These are phyloP conservation scores for Adelosebastes latens DNA, from an alignment of 2,797 vertebrate genomes.

Conservation along the genomic window DNA sequence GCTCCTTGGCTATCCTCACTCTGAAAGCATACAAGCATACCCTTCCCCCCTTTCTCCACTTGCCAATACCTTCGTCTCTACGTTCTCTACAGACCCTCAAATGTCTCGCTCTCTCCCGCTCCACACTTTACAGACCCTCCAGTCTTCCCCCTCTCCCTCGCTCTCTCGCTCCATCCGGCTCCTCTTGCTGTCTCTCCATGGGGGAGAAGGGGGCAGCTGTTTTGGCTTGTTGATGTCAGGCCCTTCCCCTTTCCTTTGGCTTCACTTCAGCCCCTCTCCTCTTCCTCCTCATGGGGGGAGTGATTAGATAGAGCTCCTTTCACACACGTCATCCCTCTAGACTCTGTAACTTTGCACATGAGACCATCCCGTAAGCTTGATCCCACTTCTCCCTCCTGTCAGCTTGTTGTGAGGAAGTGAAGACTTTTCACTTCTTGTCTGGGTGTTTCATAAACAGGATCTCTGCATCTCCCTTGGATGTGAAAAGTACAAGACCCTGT, in stretches of 20 bases:
- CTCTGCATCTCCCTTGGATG: neutral
- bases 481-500: neutral
- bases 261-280: constrained; percentile 60
- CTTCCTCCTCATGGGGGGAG: constrained; percentile 67
- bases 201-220: constrained; percentile 83
- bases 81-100: constrained; percentile 47
- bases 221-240: constrained; percentile 82
- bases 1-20: constrained; percentile 56
- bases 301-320: constrained; percentile 68
- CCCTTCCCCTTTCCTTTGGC: constrained; percentile 79
- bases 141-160: constrained; percentile 52
- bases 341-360: constrained; percentile 43
- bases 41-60: constrained; percentile 47
- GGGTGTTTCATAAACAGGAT: neutral
- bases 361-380: constrained; percentile 17
- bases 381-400: constrained; percentile 17
- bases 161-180: constrained; percentile 59
- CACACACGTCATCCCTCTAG: constrained; percentile 58
- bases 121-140: constrained; percentile 58
- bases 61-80: constrained; percentile 59
- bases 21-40: constrained; percentile 51
- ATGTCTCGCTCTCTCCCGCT: constrained; percentile 33
- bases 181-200: constrained; percentile 64
- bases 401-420: neutral
- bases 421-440: neutral